Conservation (phyloP, 2,888 invertebrate species). For the Diaphora mendica region DNA sequence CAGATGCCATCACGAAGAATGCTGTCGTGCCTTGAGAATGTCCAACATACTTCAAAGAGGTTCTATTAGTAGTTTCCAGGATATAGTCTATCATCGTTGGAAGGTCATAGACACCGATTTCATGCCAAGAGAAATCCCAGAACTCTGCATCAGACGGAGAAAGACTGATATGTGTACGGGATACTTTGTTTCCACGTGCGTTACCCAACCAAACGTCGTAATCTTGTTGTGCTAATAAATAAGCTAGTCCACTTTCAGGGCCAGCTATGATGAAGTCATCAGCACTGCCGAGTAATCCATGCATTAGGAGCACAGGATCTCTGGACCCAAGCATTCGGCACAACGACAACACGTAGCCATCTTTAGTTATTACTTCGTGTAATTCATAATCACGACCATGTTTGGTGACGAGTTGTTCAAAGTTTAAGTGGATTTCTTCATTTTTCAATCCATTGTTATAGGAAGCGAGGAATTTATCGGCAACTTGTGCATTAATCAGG, state of each 20-base stretch:
- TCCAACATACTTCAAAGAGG: constrained; percentile 88
- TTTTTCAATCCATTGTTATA: constrained; percentile 35
- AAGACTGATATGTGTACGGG: constrained; percentile 81
- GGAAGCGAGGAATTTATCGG: constrained; percentile 1
- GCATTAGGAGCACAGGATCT: constrained; percentile 70
- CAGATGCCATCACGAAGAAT: constrained; percentile 86
- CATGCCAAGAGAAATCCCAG: constrained; percentile 93
- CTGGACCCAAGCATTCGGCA: constrained; percentile 68
- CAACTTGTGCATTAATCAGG: not conserved
- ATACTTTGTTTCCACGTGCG: constrained; percentile 90
- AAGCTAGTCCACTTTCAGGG: constrained; percentile 67
- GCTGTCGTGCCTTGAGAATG: constrained; percentile 89
- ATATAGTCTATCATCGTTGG: constrained; percentile 93
- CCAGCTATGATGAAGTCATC: constrained; percentile 74
- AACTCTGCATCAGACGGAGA: constrained; percentile 74
- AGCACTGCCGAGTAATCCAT: constrained; percentile 71
- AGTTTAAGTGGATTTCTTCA: constrained; percentile 61
- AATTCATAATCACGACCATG: constrained; percentile 64
- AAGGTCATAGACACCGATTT: constrained; percentile 91
- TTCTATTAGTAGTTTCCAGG: constrained; percentile 79
- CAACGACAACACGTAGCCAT: constrained; percentile 66
- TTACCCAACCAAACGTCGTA: constrained; percentile 94
- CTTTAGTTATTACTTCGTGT: constrained; percentile 64
- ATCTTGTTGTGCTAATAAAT: constrained; percentile 86
- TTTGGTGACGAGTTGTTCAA: constrained; percentile 61